Percentiles rank a stretch among this genome's conserved stretches.
Conservation (phyloP, 2,888 invertebrate species). For the Hipparchia sbordonii region DNA sequence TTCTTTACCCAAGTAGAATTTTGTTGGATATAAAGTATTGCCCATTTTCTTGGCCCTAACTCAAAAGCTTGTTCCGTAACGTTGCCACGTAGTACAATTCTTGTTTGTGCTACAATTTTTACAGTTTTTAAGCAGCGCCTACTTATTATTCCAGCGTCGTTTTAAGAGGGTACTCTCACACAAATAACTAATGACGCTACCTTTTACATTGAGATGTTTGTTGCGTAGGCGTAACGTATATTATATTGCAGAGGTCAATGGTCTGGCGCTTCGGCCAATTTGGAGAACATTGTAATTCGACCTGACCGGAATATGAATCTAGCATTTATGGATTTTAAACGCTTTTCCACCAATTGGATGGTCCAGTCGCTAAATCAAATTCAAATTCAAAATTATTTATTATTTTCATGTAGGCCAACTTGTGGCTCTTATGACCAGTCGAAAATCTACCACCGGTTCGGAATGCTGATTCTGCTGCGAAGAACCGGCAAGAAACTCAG, state of each 20-base stretch:
- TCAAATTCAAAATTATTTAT: too few species aligned
- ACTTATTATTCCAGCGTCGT: conserved; percentile 1
- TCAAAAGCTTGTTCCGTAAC: conserved; percentile 3
- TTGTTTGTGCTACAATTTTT: conserved; percentile 9
- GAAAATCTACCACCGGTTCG: too few species aligned
- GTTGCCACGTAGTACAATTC: background rate
- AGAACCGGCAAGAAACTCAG: too few species aligned
- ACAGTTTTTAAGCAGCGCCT: conserved; percentile 14
- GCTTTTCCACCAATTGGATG: too few species aligned
- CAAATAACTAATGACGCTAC: conserved; percentile 7
- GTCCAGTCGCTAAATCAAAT: too few species aligned
- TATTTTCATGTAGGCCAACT: too few species aligned
- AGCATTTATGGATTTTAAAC: background rate
- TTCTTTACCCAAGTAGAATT: too few species aligned
- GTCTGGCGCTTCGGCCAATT: background rate
- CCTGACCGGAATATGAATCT: background rate
- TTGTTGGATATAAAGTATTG: too few species aligned
- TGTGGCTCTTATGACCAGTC: too few species aligned
- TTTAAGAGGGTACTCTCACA: conserved; percentile 10
- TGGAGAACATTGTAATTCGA: background rate
- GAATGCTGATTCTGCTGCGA: too few species aligned
- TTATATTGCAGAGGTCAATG: background rate
- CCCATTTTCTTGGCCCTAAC: background rate
- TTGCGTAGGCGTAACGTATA: background rate
- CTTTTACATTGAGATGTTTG: conserved; percentile 2